Percentiles rank a stretch among this genome's conserved stretches.
phyloP scores from a whole-genome alignment of 2,113 vertebrate genomes.

The Amblyornis subalaris region DNA sequence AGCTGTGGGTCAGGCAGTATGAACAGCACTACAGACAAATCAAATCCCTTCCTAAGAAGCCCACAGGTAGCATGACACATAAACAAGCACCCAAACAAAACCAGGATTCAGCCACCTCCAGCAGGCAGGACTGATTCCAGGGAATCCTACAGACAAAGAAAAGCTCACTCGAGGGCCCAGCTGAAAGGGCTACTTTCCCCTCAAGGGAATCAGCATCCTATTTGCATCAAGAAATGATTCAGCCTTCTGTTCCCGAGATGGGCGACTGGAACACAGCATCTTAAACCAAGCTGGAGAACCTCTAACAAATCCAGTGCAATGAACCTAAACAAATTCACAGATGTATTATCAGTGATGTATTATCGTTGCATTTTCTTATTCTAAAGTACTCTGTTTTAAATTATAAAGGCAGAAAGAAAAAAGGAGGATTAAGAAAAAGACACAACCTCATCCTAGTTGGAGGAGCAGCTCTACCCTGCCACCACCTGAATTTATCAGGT shows the following conservation, averaged over 20 bases:
- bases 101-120: neutral
- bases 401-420: neutral
- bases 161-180: neutral
- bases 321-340: neutral
- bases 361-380: fast-evolving
- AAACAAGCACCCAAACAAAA: neutral
- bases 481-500: neutral
- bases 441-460: neutral
- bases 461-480: neutral
- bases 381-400: neutral
- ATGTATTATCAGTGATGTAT: neutral
- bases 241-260: neutral
- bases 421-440: neutral
- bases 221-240: neutral
- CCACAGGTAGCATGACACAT: neutral
- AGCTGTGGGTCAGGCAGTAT: neutral
- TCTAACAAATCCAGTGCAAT: neutral
- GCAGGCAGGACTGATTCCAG: neutral
- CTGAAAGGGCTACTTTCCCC: neutral
- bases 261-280: neutral
- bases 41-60: neutral
- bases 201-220: neutral
- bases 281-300: neutral
- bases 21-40: neutral
- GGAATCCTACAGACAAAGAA: neutral